Percentiles rank a stretch among this genome's conserved stretches.
Conservation (phyloP, 2,797 vertebrate species). For the Tympanoctomys barrerae region DNA sequence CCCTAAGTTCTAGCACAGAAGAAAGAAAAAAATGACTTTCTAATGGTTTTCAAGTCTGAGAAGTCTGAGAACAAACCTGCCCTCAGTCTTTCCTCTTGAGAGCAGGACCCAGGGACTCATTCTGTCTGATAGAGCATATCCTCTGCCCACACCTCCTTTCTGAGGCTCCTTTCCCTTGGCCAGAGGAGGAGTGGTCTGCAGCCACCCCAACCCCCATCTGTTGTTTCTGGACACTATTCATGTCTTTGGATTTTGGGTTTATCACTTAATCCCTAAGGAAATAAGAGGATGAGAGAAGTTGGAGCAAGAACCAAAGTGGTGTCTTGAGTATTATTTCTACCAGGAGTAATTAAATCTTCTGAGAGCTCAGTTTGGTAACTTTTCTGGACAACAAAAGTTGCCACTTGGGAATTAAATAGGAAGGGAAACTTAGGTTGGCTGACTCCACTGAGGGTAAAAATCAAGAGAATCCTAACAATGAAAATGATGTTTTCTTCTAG, state of each 20-base stretch:
- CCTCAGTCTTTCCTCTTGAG: not conserved
- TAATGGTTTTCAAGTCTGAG: not conserved
- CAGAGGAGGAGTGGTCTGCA: not conserved
- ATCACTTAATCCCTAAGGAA: not conserved
- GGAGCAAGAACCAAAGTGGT: not conserved
- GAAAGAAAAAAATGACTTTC: not conserved
- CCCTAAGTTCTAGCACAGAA: not conserved
- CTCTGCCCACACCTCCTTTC: not conserved
- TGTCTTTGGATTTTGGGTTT: not conserved
- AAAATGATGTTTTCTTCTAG: slow-evolving; percentile 32
- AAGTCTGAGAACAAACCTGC: not conserved
- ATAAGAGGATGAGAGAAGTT: not conserved
- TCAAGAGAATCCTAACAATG: slow-evolving; percentile 26
- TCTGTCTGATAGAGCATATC: accelerated
- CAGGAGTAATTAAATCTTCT: slow-evolving; percentile 33
- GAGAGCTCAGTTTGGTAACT: slow-evolving; percentile 3
- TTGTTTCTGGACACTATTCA: accelerated
- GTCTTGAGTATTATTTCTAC: not conserved
- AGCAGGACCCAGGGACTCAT: accelerated
- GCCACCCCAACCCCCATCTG: not conserved
- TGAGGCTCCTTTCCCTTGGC: not conserved
- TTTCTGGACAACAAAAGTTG: slow-evolving; percentile 35
- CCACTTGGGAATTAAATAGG: slow-evolving; percentile 30
- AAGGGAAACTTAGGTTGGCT: not conserved
- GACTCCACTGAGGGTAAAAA: slow-evolving; percentile 28